phyloP scores from a whole-genome alignment of 2,113 vertebrate genomes.

The Callocephalon fimbriatum region DNA sequence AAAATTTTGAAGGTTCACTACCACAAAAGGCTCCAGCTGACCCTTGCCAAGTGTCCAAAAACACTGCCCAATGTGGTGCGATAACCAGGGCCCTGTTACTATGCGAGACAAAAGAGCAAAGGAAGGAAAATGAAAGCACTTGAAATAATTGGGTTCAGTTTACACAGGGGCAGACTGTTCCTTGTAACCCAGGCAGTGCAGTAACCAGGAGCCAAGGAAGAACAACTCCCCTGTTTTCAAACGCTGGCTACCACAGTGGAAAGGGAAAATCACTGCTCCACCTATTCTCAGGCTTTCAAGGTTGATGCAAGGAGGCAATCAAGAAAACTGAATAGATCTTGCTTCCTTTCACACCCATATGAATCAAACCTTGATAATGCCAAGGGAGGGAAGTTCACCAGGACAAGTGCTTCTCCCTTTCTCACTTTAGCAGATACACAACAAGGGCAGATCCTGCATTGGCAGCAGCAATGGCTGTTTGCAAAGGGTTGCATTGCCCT shows the following conservation, averaged over 20 bases:
- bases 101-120: not conserved
- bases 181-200: not conserved
- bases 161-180: not conserved
- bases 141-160: not conserved
- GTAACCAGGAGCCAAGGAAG: not conserved
- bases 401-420: not conserved
- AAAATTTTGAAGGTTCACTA: not conserved
- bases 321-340: not conserved
- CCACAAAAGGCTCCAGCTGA: not conserved
- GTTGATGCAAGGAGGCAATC: not conserved
- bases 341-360: slow-evolving; percentile 38
- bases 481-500: not conserved
- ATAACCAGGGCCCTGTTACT: not conserved
- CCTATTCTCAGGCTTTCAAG: slow-evolving; percentile 15
- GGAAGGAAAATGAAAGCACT: not conserved
- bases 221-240: slow-evolving; percentile 35
- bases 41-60: not conserved
- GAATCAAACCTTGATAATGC: slow-evolving; percentile 5
- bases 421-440: not conserved
- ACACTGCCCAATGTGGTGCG: rapidly evolving
- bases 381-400: not conserved
- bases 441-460: not conserved
- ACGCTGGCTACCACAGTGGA: not conserved
- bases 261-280: slow-evolving; percentile 38
- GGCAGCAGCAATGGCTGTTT: not conserved